Evolutionary conservation across 1,140 invertebrate species (phyloP).

Genomic region (Orussus abietinus): DNA sequence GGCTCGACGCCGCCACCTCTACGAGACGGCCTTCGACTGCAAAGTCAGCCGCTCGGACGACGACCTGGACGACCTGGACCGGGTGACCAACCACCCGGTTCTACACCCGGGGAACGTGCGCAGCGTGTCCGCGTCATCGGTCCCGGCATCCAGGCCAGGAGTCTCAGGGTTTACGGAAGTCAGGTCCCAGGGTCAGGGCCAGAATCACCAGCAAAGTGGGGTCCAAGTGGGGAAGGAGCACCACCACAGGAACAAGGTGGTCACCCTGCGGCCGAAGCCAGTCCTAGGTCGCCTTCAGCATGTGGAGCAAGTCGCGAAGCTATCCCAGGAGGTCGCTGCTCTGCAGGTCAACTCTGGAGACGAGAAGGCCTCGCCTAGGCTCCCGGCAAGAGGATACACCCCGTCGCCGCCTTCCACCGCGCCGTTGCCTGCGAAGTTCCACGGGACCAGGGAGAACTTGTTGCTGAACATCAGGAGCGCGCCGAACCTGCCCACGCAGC

Average conservation of each 20-base stretch:
- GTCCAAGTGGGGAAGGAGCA: no score
- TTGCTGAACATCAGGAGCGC: constrained; percentile 75
- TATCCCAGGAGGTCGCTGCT: constrained; percentile 62
- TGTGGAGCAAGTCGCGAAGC: constrained; percentile 51
- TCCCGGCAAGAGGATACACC: constrained; percentile 59
- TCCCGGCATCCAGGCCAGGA: constrained; percentile 33
- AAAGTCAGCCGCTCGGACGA: constrained; percentile 78
- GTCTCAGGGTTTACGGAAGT: no score
- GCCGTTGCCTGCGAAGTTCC: constrained; percentile 75
- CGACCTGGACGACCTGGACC: constrained; percentile 75
- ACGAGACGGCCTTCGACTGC: constrained; percentile 86
- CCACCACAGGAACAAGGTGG: no score
- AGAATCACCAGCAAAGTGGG: no score
- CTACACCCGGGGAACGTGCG: no score
- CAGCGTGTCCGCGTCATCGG: no score
- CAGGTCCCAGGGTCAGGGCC: no score
- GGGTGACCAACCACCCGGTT: constrained; percentile 76
- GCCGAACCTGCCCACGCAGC: constrained; percentile 68
- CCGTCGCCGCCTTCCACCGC: constrained; percentile 77
- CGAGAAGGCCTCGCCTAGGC: constrained; percentile 44
- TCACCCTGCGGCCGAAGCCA: constrained; percentile 54
- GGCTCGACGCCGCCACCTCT: constrained; percentile 71
- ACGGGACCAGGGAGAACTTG: constrained; percentile 64
- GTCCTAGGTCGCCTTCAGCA: constrained; percentile 58
- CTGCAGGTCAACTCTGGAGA: constrained; percentile 61